These are phyloP conservation scores for Sebastes ruberrimus DNA, from an alignment of 2,797 vertebrate genomes.

Conservation along the genomic window DNA sequence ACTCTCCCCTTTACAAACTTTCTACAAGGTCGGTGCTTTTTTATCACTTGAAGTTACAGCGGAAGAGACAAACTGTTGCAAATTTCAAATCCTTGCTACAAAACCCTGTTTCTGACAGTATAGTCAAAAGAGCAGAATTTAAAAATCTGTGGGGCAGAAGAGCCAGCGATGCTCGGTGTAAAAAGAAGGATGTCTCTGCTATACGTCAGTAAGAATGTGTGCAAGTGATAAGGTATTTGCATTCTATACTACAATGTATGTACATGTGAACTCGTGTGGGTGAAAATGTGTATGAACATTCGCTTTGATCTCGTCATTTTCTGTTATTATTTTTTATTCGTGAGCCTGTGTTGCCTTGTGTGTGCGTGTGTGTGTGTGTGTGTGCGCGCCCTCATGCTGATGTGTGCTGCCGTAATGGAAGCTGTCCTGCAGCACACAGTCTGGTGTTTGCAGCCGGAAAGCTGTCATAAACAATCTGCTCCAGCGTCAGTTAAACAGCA, in stretches of 20 bases:
- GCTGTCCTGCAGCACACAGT: conserved; percentile 73
- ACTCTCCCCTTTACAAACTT: not conserved
- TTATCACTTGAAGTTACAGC: not conserved
- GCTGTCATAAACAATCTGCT: conserved; percentile 83
- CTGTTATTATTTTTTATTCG: conserved; percentile 22
- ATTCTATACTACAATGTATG: conserved; percentile 31
- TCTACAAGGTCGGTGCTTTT: not conserved
- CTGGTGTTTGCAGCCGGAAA: conserved; percentile 74
- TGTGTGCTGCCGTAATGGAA: conserved; percentile 69
- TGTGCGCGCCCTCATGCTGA: conserved; percentile 32
- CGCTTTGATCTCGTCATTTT: conserved; percentile 63
- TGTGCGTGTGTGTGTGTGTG: not conserved
- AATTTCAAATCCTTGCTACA: conserved; percentile 4
- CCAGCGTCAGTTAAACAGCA: conserved; percentile 74
- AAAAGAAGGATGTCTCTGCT: conserved; percentile 29
- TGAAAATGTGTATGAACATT: conserved; percentile 43
- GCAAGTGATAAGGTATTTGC: conserved; percentile 50
- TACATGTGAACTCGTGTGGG: conserved; percentile 53
- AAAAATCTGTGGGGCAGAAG: conserved; percentile 26
- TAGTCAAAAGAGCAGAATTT: conserved; percentile 24
- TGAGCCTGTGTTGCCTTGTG: not conserved
- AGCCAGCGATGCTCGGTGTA: conserved; percentile 13
- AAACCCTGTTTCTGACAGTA: conserved; percentile 31
- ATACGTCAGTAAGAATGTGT: conserved; percentile 41
- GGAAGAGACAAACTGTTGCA: conserved; percentile 22